Conservation (phyloP, 2,888 invertebrate species). For the Nomada lathburiana region DNA sequence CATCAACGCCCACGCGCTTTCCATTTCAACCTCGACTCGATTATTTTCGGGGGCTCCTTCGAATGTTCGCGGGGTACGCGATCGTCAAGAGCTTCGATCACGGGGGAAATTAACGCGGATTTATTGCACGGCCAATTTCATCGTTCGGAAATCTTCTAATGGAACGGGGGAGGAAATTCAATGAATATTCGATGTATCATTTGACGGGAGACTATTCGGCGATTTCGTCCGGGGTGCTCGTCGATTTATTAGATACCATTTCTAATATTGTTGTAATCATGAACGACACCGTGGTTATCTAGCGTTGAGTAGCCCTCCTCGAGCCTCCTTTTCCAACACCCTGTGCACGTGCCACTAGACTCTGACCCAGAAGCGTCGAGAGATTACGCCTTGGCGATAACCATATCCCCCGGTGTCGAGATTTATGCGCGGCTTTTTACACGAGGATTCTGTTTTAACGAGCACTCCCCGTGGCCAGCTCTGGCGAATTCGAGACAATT, state of each 20-base stretch:
- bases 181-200: not conserved
- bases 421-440: slow-evolving; percentile 62
- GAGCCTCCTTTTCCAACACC: slow-evolving; percentile 23
- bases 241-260: not conserved
- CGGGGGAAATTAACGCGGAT: not conserved
- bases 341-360: slow-evolving; percentile 37
- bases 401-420: slow-evolving; percentile 39
- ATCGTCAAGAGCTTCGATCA: slow-evolving; percentile 7
- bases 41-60: not conserved
- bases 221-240: no score
- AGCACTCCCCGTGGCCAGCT: slow-evolving; percentile 47
- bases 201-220: no score
- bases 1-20: slow-evolving; percentile 3
- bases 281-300: not conserved
- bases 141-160: not conserved
- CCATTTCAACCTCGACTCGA: not conserved
- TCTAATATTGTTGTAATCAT: slow-evolving; percentile 5
- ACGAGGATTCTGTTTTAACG: slow-evolving; percentile 54
- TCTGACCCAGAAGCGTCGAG: slow-evolving; percentile 61
- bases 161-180: not conserved
- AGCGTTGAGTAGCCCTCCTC: slow-evolving; percentile 14
- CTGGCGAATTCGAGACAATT: slow-evolving; percentile 55
- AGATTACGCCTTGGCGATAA: slow-evolving; percentile 61
- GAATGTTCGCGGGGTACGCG: slow-evolving; percentile 8
- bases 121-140: not conserved